Conservation (phyloP, 2,113 vertebrate genomes). For the Eidolon helvum region DNA sequence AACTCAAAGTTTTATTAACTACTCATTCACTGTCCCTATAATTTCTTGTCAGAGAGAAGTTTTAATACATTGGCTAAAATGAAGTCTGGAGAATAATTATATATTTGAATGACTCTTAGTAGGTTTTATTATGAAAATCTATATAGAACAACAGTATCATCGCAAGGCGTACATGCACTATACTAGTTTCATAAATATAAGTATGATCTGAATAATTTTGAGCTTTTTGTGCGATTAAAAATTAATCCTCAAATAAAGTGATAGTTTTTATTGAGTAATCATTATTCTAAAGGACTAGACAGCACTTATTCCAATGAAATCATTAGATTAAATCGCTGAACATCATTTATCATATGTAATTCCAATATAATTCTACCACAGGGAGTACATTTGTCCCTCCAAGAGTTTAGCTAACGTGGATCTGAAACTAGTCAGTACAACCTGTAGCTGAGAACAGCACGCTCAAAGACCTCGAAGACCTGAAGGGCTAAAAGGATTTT, state of each 20-base stretch:
- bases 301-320: background rate
- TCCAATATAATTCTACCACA: background rate
- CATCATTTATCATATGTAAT: background rate
- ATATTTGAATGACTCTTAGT: background rate
- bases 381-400: background rate
- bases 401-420: background rate
- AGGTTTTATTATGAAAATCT: background rate
- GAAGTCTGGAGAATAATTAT: background rate
- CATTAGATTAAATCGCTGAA: background rate
- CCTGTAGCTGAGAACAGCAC: background rate
- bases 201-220: background rate
- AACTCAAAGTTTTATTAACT: background rate
- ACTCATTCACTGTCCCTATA: background rate
- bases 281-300: background rate
- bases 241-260: background rate
- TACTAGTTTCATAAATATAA: background rate
- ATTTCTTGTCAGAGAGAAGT: background rate
- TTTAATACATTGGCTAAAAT: background rate
- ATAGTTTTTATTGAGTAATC: background rate
- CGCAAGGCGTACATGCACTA: background rate
- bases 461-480: background rate
- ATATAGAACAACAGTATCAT: background rate
- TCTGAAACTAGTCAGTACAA: background rate
- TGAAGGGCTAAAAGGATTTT: background rate
- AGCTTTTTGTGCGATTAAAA: background rate